A percentile compares a stretch with the other conserved stretches of the same genome.
These are phyloP conservation scores for Accipiter cooperii DNA, from an alignment of 2,113 vertebrate genomes.

Conservation along the genomic window DNA sequence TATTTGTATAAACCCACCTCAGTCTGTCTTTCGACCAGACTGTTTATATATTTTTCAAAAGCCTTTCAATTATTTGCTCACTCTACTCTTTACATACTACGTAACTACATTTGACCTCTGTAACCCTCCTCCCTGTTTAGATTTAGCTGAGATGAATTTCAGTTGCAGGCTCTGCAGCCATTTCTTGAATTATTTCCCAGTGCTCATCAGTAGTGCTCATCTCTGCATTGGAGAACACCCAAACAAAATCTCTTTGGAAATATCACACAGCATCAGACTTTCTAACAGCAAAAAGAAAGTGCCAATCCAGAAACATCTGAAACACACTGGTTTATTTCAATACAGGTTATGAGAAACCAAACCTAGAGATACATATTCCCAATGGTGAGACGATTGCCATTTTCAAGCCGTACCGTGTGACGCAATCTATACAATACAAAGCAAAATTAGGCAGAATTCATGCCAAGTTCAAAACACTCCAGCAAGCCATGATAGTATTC, in stretches of 20 bases:
- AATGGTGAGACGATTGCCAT: neutral
- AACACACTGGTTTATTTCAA: neutral
- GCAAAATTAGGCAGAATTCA: neutral
- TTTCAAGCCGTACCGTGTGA: neutral
- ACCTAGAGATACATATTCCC: neutral
- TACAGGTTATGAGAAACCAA: neutral
- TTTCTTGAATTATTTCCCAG: neutral
- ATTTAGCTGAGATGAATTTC: slow-evolving; percentile 33
- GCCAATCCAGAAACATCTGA: neutral
- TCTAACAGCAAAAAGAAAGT: neutral
- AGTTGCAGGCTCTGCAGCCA: neutral
- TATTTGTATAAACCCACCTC: slow-evolving; percentile 55
- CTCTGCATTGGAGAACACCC: neutral
- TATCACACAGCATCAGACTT: neutral
- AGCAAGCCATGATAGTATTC: neutral
- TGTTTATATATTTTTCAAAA: slow-evolving; percentile 61
- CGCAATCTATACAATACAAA: neutral
- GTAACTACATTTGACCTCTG: slow-evolving; percentile 43
- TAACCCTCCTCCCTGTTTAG: slow-evolving; percentile 32
- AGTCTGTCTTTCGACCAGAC: slow-evolving; percentile 35
- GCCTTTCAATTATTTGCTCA: slow-evolving; percentile 45
- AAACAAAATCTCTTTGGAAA: neutral
- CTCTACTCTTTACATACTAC: slow-evolving; percentile 33
- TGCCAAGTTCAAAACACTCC: neutral
- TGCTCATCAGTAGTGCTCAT: neutral